Percentiles rank a stretch among this genome's conserved stretches.
Conservation (phyloP, 1,140 invertebrate species). For the Orussus abietinus region DNA sequence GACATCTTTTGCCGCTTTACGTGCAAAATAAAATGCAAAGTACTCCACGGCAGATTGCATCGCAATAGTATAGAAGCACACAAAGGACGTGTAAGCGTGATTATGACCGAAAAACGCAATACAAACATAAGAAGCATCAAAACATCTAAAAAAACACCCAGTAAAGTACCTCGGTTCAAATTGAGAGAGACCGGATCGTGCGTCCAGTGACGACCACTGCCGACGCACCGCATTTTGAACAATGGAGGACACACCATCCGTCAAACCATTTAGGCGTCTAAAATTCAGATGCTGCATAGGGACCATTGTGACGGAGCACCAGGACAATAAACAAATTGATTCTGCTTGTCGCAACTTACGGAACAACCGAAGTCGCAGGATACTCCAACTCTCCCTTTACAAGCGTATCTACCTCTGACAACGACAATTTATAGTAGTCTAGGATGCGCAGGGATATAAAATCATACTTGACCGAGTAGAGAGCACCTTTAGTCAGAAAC, state of each 20-base stretch:
- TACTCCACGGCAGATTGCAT: too few relatives aligned
- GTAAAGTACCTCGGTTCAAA: constrained; percentile 63
- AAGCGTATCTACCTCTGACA: constrained; percentile 67
- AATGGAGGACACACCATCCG: constrained; percentile 64
- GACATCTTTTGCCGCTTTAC: background rate
- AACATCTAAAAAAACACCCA: constrained; percentile 14
- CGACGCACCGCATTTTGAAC: constrained; percentile 66
- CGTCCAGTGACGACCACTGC: constrained; percentile 49
- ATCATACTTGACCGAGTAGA: constrained; percentile 78
- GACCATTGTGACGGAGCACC: too few relatives aligned
- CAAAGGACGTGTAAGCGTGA: constrained; percentile 2
- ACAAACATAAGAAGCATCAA: constrained; percentile 18
- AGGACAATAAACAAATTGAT: too few relatives aligned
- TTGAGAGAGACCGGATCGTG: constrained; percentile 57
- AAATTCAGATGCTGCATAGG: constrained; percentile 22
- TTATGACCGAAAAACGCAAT: constrained; percentile 10
- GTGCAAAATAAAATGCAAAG: too few relatives aligned
- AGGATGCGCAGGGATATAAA: constrained; percentile 74
- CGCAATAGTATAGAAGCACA: constrained; percentile 1
- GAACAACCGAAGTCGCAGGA: constrained; percentile 71
- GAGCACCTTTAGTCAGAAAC: constrained; percentile 64
- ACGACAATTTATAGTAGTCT: constrained; percentile 63
- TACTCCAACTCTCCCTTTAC: constrained; percentile 74
- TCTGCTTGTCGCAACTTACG: too few relatives aligned
- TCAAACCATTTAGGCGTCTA: constrained; percentile 68